These are phyloP conservation scores for Eriocheir sinensis DNA, from an alignment of 1,140 invertebrate genomes.

Conservation along the genomic window DNA sequence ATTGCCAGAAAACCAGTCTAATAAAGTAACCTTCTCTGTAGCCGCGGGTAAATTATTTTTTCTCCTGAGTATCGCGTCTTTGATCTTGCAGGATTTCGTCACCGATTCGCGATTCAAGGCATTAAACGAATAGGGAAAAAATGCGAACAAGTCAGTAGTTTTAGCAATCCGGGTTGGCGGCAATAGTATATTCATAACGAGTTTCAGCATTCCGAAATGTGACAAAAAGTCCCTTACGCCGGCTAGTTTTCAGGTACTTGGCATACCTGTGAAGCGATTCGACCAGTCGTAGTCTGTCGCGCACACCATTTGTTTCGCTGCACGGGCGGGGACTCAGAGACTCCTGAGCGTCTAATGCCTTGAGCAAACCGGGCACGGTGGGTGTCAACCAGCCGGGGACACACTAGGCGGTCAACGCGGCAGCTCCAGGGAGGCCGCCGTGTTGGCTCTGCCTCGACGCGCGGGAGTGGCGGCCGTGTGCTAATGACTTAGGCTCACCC, in stretches of 20 bases:
- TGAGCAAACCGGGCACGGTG: background rate
- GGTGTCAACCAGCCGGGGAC: background rate
- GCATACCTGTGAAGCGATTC: too few relatives aligned
- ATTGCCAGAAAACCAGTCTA: background rate
- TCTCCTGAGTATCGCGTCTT: background rate
- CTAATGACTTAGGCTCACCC: conserved; percentile 12
- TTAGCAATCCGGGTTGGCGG: too few relatives aligned
- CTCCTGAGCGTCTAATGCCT: background rate
- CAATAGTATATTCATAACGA: too few relatives aligned
- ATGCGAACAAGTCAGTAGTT: background rate
- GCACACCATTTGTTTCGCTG: background rate
- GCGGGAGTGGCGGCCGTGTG: background rate
- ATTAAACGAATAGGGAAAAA: background rate
- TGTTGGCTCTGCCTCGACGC: background rate
- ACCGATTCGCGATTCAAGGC: background rate
- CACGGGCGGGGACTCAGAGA: background rate
- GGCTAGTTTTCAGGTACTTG: too few relatives aligned
- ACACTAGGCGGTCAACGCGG: background rate
- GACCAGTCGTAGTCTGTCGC: background rate
- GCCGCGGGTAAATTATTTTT: background rate
- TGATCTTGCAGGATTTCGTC: background rate
- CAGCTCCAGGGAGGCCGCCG: background rate
- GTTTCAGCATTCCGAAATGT: too few relatives aligned
- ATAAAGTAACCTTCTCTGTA: background rate
- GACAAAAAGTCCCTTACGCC: too few relatives aligned